Evolutionary conservation across 2,888 invertebrate species (phyloP), one percentile per base, ranked within the genome.

Genomic region (Tyria jacobaeae): DNA sequence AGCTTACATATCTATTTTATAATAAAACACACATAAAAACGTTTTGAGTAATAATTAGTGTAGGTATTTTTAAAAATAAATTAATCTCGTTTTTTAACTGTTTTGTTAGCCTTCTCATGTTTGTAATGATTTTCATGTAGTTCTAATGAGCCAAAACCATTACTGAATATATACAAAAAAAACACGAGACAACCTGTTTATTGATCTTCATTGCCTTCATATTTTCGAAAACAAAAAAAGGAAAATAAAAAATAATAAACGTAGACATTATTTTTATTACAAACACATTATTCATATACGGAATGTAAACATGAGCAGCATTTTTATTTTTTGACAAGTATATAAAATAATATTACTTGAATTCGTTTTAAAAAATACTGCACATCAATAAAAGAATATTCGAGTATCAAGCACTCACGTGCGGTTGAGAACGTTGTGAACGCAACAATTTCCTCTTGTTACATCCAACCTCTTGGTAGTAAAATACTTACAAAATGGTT

Each of bases 251-350:
- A 24, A 15, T 15, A 6, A 14, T 37, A 39, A 5, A 14, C 27
- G n/a, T 39, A n/a, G n/a, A 25, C n/a, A 0, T 39, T n/a, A 5
- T 39, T 25, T 39, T 39, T 56, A 47, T 34, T 34, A 47, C 17
- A 51, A 35, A 21, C 14, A 41, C 34, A 14, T 51, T 21, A 21
- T 35, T 35, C 14, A 21, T 7, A 44, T 47, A 21, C 25, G 53
- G 59, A 53, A 59, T 59, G 52, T 48, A 47, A 21, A 59, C 47
- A 35, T 47, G 27, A 52, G 37, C 24, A 53, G 37, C 47, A 53
- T 47, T 48, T 47, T 35, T 37, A 59, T 37, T 53, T 51, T 12
- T 44, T 34, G 15, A 24, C 47, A 27, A 6, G 9, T 39, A 51
- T n/a, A n/a, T 35, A 58, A 41, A 52, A 58, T 5, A 25, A 10